These are phyloP conservation scores for Manis javanica DNA, from an alignment of 2,797 vertebrate genomes.

Conservation along the genomic window DNA sequence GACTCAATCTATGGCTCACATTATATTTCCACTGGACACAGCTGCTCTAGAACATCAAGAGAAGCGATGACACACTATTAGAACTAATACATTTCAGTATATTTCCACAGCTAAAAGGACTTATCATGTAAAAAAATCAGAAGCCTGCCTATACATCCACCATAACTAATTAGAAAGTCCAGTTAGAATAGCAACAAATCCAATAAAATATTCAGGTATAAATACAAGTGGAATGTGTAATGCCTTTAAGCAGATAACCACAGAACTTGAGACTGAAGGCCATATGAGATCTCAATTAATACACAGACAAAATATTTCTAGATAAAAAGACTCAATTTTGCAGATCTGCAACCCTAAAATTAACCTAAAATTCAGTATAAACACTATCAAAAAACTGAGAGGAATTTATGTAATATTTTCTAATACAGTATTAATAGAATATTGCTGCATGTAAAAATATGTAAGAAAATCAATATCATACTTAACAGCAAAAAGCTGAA, in stretches of 20 bases:
- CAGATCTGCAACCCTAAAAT: background rate
- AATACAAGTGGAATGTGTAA: background rate
- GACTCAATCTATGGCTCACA: background rate
- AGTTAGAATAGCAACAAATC: background rate
- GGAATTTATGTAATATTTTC: background rate
- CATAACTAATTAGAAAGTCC: conserved; percentile 15
- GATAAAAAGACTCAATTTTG: background rate
- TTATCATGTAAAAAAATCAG: background rate
- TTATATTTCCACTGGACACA: background rate
- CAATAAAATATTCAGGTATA: background rate
- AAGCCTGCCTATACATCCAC: background rate
- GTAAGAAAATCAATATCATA: background rate
- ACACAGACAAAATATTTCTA: background rate
- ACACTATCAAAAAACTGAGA: background rate
- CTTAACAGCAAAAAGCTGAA: too few species aligned
- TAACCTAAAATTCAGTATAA: conserved; percentile 8
- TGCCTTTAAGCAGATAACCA: background rate
- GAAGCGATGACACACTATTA: background rate
- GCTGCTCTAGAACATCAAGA: background rate
- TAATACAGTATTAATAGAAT: background rate
- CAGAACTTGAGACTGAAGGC: background rate
- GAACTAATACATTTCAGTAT: background rate
- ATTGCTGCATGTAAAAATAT: background rate
- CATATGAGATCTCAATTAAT: background rate
- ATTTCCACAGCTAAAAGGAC: background rate